phyloP scores from a whole-genome alignment of 2,888 invertebrate genomes.

The Therioaphis trifolii region DNA sequence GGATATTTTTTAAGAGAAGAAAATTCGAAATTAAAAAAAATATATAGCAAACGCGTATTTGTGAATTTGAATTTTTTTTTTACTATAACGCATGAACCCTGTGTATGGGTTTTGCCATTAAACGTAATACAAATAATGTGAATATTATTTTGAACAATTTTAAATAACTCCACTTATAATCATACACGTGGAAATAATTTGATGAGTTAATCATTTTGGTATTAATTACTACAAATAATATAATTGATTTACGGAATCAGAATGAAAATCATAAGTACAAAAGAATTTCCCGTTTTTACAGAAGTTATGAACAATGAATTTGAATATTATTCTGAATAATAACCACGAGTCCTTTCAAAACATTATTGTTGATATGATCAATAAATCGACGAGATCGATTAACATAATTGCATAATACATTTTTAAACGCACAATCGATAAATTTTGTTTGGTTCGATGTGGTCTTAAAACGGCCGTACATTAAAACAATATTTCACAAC shows the following conservation, averaged over 20 bases:
- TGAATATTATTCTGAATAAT: neutral
- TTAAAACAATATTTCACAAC: neutral
- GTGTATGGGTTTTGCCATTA: too few species aligned
- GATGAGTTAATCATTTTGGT: neutral
- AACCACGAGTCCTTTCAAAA: neutral
- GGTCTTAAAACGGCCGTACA: neutral
- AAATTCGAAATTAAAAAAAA: too few species aligned
- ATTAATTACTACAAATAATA: neutral
- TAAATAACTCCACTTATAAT: too few species aligned
- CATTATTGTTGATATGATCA: neutral
- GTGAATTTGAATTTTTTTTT: too few species aligned
- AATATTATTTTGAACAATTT: too few species aligned
- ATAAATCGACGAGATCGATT: conserved; percentile 24
- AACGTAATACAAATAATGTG: too few species aligned
- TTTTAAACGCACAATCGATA: neutral
- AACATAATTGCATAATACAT: conserved; percentile 18
- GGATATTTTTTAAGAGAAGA: too few species aligned
- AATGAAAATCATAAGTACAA: neutral
- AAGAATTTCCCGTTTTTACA: neutral
- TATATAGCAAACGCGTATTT: too few species aligned
- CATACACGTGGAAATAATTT: neutral
- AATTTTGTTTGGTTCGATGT: neutral
- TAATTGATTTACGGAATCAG: neutral
- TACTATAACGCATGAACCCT: too few species aligned
- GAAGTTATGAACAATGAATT: neutral